Percentiles rank a stretch among this genome's conserved stretches.
These are phyloP conservation scores for Platycercus adscitus DNA, from an alignment of 2,113 vertebrate species.

Conservation along the genomic window DNA sequence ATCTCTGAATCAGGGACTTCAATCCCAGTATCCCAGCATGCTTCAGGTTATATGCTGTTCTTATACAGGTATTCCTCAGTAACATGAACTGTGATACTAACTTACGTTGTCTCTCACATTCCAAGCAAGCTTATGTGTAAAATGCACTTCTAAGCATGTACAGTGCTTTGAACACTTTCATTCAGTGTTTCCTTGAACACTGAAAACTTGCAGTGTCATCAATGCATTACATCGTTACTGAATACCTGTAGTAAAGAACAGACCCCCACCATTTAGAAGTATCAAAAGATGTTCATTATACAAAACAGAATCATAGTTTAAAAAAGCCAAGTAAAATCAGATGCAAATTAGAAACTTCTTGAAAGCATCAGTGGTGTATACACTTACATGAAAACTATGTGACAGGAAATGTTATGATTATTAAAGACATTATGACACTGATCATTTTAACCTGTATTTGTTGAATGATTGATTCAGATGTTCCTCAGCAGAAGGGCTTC, in stretches of 20 bases:
- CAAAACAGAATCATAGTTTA: neutral
- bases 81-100: neutral
- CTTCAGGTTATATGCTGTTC: neutral
- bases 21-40: neutral
- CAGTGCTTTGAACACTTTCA: neutral
- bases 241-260: neutral
- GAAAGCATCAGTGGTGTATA: neutral
- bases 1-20: neutral
- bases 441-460: conserved; percentile 69
- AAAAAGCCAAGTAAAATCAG: neutral
- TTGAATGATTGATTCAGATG: conserved; percentile 43
- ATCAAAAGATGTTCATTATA: neutral
- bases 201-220: neutral
- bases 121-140: neutral
- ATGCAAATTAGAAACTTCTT: neutral
- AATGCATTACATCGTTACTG: neutral
- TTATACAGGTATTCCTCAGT: neutral
- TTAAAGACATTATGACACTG: neutral
- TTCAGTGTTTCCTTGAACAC: neutral
- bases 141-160: neutral
- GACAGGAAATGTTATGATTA: neutral
- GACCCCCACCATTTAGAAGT: neutral
- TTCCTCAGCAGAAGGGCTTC: conserved; percentile 57
- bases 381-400: neutral
- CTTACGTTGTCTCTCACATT: neutral